A percentile compares a stretch with the other conserved stretches of the same genome.
Evolutionary conservation across 2,113 vertebrate species (phyloP).

Genomic region (Gavia stellata): DNA sequence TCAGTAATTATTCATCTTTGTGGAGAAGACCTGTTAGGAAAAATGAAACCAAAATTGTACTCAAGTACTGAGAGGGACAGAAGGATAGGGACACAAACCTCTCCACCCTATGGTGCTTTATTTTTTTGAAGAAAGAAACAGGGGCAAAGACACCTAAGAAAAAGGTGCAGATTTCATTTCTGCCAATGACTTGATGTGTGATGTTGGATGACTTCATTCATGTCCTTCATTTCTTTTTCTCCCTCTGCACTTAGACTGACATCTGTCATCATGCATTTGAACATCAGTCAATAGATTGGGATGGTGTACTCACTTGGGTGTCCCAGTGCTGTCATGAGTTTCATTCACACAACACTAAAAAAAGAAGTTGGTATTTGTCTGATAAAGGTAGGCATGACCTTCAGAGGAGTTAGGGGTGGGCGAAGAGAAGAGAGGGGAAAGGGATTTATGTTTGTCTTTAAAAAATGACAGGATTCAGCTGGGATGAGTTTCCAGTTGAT

Average conservation of each 20-base stretch:
- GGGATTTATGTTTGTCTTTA: not conserved
- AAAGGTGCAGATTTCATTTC: not conserved
- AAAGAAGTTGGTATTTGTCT: not conserved
- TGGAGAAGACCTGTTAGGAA: not conserved
- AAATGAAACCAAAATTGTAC: not conserved
- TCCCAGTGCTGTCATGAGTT: not conserved
- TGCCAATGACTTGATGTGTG: not conserved
- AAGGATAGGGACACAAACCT: not conserved
- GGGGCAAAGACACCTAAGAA: not conserved
- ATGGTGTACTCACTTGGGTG: not conserved
- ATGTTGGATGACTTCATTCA: not conserved
- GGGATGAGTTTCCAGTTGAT: not conserved
- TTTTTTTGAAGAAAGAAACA: not conserved
- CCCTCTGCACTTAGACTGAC: not conserved
- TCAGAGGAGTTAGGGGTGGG: too few species aligned
- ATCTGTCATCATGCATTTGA: not conserved
- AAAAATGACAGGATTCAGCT: not conserved
- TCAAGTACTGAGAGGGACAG: not conserved
- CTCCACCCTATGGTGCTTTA: fast-evolving
- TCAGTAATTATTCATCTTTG: not conserved
- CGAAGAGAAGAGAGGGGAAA: not conserved
- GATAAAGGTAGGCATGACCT: not conserved
- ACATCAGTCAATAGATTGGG: not conserved
- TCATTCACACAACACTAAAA: not conserved
- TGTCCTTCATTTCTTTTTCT: not conserved